Evolutionary conservation across 2,797 vertebrate genomes (phyloP), one percentile per base, ranked within the genome.

Genomic region (Catharus ustulatus): DNA sequence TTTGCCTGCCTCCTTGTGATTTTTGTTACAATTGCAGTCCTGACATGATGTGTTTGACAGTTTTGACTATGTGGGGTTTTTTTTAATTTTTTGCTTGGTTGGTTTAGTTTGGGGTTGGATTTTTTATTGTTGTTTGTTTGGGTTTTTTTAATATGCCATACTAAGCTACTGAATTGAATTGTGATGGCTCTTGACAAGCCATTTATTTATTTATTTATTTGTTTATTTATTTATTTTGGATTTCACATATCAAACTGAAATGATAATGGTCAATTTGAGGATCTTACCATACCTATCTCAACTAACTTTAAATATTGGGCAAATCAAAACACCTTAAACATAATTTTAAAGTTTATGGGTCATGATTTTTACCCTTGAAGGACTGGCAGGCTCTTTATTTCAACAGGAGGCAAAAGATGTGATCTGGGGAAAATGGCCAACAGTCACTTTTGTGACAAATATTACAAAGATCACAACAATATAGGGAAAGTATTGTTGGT

Each of bases 1-100:
- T 69, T 76, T 66, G 90, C 52, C 97, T 97, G 96, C 97, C 97
- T 94, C 95, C 98, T 94, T 76, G 95, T 89, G 97, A 36, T 78
- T 18, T 16, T 18, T 38, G 15, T n/a, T 32, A 6, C 77, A 96
- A 95, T 30, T 97, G 89, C 97, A 97, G 1, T 22, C 57, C 62
- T 51, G 26, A 32, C 54, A 43, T 58, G 16, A 27, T 11, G 18
- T 19, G 15, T 74, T 62, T 3, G 6, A 17, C 40, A 14, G 17
- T 4, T 62, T 81, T 55, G 13, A 5, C 40, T 67, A 42, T 49
- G 7, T 21, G 8, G 38, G 6, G 2, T 0, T 22, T 40, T 36
- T 40, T 36, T 18, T 1, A 6, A 17, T 43, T 55, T 12, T 48
- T 22, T 49, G 29, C 3, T 42, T 26, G 4, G 4, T 57, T 57